Conservation (phyloP, 2,797 vertebrate species). For the Cichlasoma orientale region DNA sequence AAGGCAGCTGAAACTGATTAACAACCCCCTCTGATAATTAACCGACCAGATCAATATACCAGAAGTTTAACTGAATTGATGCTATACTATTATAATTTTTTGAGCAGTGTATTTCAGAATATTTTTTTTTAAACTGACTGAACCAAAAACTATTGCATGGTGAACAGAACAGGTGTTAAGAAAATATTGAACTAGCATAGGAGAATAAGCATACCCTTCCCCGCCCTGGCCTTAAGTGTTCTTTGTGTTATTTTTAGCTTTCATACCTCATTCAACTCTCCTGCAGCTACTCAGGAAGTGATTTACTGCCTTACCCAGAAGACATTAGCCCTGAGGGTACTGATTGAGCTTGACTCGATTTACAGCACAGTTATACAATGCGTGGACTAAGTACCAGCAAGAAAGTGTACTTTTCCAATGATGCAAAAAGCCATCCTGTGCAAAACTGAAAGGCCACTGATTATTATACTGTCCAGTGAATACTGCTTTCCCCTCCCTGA, state of each 20-base stretch:
- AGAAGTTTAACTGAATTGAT: too few relatives aligned
- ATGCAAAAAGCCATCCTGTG: not conserved
- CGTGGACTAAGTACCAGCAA: not conserved
- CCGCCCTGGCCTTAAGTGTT: not conserved
- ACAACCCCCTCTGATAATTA: too few relatives aligned
- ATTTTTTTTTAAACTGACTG: not conserved
- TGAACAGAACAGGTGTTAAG: not conserved
- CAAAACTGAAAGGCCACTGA: not conserved
- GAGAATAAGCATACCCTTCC: not conserved
- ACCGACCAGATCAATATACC: too few relatives aligned
- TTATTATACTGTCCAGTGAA: not conserved
- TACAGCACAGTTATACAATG: not conserved
- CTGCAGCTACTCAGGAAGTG: not conserved
- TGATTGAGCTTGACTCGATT: not conserved
- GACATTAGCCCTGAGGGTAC: not conserved
- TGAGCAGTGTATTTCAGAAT: not conserved
- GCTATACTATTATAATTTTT: too few relatives aligned
- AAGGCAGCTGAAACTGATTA: too few relatives aligned
- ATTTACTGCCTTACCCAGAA: not conserved
- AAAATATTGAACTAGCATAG: not conserved
- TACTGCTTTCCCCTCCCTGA: not conserved
- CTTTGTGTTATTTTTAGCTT: not conserved
- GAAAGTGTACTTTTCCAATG: constrained; percentile 11
- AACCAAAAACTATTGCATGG: not conserved
- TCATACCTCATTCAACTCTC: not conserved